Evolutionary conservation across 2,888 invertebrate species (phyloP), one percentile per base, ranked within the genome.

Genomic region (Magallana nippona): DNA sequence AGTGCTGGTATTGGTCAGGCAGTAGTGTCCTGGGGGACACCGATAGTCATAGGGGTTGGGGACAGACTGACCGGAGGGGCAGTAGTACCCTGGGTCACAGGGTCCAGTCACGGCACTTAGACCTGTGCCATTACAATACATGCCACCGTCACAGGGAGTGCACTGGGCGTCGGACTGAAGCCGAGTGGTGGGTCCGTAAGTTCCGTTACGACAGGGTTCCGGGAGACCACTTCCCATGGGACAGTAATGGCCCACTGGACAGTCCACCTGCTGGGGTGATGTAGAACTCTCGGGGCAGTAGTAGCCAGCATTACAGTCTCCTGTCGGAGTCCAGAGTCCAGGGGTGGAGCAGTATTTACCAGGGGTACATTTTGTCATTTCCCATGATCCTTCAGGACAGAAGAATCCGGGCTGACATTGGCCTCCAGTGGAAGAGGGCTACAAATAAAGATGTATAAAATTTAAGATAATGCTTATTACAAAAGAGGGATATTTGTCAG

Each of bases 71-170:
- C 91, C 92, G 15, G 87, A 82, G 19, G 93, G 94, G 82, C 94
- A 94, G 89, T 92, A 94, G 86, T 89, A 93, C 22, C 93, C 93
- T 86, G 88, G 87, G 77, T 88, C 89, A 89, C 93, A 93, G 10
- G 62, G 85, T 22, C 90, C 92, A 81, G 88, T 88, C 44, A 90
- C 89, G 11, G 88, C 89, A 55, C 85, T 89, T 2, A 91, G 87
- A 15, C 90, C 92, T 3, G 91, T 90, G 13, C 90, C 91, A 81
- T 92, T 92, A 89, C 93, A 93, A 83, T 91, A 93, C 81, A 22
- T 90, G 0, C 93, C 93, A 10, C 89, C 90, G 62, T 89, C 89
- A 89, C 93, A 93, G 3, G 87, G 86, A 8, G 84, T 88, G 79
- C 93, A 93, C 79, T 92, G 90, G 27, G 82, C 81, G 55, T 89